Conservation (phyloP, 2,797 vertebrate species). For the Rhynchotus rufescens region DNA sequence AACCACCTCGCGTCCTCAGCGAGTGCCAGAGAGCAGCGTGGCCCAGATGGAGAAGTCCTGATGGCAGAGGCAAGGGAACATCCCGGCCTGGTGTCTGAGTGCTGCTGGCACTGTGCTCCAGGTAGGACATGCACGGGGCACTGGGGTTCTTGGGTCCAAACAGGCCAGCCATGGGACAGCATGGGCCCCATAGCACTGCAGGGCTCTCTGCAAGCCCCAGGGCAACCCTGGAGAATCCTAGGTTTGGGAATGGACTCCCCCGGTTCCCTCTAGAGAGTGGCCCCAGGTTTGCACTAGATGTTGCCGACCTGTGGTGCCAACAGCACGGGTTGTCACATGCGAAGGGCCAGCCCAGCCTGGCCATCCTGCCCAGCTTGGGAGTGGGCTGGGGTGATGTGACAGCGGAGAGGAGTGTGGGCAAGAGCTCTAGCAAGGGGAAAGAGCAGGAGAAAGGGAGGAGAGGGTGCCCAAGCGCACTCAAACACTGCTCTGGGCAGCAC, state of each 20-base stretch:
- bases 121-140: constrained; percentile 65
- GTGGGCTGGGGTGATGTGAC: rapidly evolving
- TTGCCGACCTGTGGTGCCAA: neutral
- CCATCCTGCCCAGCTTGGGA: rapidly evolving
- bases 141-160: neutral
- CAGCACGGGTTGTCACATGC: rapidly evolving
- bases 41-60: constrained; percentile 54
- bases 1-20: constrained; percentile 42
- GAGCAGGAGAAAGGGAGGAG: neutral
- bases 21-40: neutral
- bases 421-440: neutral
- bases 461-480: neutral
- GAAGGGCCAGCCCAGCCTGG: neutral
- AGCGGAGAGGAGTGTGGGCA: neutral
- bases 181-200: rapidly evolving
- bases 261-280: neutral
- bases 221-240: neutral
- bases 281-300: neutral
- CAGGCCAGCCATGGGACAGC: rapidly evolving
- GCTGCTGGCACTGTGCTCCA: constrained; percentile 28
- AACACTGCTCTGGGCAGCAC: neutral
- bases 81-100: neutral
- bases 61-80: constrained; percentile 74
- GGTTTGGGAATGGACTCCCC: neutral
- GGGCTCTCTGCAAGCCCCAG: neutral